Evolutionary conservation across 2,797 vertebrate genomes (phyloP).

Genomic region (Acanthurus tractus): DNA sequence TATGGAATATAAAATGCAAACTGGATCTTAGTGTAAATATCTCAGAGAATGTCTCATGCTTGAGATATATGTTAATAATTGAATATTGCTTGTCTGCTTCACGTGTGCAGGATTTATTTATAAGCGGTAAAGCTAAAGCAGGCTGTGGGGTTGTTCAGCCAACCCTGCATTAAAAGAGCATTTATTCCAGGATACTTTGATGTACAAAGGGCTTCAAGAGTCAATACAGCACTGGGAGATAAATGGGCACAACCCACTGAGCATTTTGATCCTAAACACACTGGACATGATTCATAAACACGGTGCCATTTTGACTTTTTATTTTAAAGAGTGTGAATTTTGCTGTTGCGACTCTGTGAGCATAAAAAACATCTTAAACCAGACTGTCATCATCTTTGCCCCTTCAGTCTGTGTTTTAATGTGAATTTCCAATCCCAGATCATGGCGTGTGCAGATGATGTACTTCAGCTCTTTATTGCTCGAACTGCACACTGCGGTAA

Average conservation of each 20-base stretch:
- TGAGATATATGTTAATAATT: constrained; percentile 2
- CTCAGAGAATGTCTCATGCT: neutral
- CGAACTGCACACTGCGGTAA: constrained; percentile 53
- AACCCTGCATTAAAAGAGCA: constrained; percentile 16
- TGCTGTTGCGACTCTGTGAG: neutral
- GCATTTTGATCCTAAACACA: neutral
- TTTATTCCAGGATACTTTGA: constrained; percentile 16
- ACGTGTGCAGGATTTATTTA: constrained; percentile 11
- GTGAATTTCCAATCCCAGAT: neutral
- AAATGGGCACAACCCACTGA: neutral
- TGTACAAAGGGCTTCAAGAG: constrained; percentile 22
- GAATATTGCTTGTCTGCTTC: constrained; percentile 4
- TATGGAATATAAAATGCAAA: too few relatives aligned
- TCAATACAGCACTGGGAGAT: constrained; percentile 6
- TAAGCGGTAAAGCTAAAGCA: constrained; percentile 1
- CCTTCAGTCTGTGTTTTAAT: neutral
- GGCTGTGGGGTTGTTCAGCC: constrained; percentile 4
- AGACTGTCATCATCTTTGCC: neutral
- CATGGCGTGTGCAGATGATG: constrained; percentile 11
- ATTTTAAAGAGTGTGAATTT: neutral
- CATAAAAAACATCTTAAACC: constrained; percentile 9
- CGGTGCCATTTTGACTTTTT: neutral
- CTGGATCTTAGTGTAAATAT: neutral
- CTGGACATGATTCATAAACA: neutral
- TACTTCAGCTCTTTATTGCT: constrained; percentile 38